These are phyloP conservation scores for Scaptomyza caliginosa DNA, from an alignment of 2,888 invertebrate genomes.

Conservation along the genomic window DNA sequence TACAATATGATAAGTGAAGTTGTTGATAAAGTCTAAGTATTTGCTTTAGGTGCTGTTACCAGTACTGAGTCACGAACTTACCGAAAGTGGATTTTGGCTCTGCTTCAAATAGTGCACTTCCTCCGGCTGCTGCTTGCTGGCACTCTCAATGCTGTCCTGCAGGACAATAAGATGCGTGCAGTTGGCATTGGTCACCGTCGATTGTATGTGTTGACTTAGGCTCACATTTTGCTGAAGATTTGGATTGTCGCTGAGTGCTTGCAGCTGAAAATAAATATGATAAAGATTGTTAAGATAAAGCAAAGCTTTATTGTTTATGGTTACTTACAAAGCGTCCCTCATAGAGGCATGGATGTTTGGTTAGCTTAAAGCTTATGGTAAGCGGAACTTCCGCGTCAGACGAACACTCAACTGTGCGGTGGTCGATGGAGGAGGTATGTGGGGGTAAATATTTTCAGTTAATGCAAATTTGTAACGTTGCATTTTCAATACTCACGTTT, in stretches of 20 bases:
- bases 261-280: conserved; percentile 37
- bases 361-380: conserved; percentile 85
- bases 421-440: background rate
- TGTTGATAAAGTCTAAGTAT: conserved; percentile 26
- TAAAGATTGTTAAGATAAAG: background rate
- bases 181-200: conserved; percentile 34
- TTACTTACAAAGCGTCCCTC: conserved; percentile 78
- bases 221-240: conserved; percentile 40
- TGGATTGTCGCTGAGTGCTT: conserved; percentile 41
- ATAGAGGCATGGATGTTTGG: conserved; percentile 86
- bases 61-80: conserved; percentile 37
- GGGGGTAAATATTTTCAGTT: conserved; percentile 29
- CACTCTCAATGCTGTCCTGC: conserved; percentile 13
- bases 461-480: conserved; percentile 41
- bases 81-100: conserved; percentile 72
- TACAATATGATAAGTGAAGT: conserved; percentile 50
- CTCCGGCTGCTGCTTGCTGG: conserved; percentile 15
- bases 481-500: conserved; percentile 85
- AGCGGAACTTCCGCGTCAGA: conserved; percentile 82
- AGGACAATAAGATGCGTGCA: conserved; percentile 55
- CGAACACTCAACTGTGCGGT: conserved; percentile 83
- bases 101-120: conserved; percentile 44
- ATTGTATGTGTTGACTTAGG: conserved; percentile 48
- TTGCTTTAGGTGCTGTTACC: conserved; percentile 15
- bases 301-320: no score